A percentile compares a stretch with the other conserved stretches of the same genome.
Conservation (phyloP, 2,888 invertebrate species). For the Synanthedon tipuliformis region DNA sequence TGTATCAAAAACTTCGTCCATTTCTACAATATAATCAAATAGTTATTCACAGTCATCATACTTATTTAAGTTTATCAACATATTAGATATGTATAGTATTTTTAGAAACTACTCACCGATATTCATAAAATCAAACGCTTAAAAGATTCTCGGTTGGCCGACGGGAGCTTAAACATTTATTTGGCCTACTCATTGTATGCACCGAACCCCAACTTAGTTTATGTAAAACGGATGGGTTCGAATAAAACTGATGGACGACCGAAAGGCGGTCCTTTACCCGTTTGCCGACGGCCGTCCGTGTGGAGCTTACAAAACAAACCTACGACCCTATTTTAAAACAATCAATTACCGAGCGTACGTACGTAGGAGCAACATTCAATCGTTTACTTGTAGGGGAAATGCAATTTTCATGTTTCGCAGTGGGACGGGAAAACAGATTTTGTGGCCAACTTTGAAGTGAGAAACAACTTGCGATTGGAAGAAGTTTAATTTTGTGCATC, state of each 20-base stretch:
- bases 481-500: too few relatives aligned
- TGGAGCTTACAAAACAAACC: neutral
- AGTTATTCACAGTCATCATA: too few relatives aligned
- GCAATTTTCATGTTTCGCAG: constrained; percentile 20
- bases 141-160: too few relatives aligned
- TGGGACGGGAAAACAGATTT: neutral
- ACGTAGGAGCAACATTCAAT: constrained; percentile 7
- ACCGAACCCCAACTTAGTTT: constrained; percentile 24
- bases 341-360: neutral
- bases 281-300: neutral
- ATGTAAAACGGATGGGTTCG: constrained; percentile 24
- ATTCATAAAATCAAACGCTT: neutral
- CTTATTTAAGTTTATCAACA: too few relatives aligned
- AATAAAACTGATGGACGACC: constrained; percentile 14
- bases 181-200: constrained; percentile 12
- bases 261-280: neutral
- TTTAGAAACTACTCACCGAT: too few relatives aligned
- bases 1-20: too few relatives aligned
- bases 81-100: too few relatives aligned
- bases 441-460: neutral
- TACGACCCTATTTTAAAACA: neutral
- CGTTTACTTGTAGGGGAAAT: constrained; percentile 16
- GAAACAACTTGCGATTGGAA: neutral
- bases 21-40: too few relatives aligned
- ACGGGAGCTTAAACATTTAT: too few relatives aligned